These are phyloP conservation scores for Gobius niger DNA, from an alignment of 2,113 vertebrate genomes.

Conservation along the genomic window DNA sequence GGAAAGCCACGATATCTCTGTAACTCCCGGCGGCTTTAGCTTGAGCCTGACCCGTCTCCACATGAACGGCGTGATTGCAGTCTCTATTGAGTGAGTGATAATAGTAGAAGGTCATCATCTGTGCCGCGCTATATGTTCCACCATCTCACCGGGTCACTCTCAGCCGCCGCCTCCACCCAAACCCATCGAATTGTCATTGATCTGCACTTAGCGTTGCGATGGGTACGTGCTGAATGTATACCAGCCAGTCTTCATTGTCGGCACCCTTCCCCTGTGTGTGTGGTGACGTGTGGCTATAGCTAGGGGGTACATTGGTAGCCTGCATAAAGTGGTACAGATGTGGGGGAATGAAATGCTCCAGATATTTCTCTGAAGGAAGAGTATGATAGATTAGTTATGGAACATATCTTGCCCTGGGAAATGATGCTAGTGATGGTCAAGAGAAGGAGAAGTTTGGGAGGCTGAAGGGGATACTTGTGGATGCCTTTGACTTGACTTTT, in stretches of 20 bases:
- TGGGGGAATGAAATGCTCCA: not conserved
- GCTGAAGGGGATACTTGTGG: too few relatives aligned
- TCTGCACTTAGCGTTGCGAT: conserved; percentile 41
- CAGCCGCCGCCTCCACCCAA: not conserved
- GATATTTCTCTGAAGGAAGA: not conserved
- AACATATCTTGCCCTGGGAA: too few relatives aligned
- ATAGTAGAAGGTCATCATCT: conserved; percentile 51
- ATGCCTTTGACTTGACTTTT: too few relatives aligned
- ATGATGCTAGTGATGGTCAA: too few relatives aligned
- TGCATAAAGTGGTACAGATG: not conserved
- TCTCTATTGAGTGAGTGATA: conserved; percentile 35
- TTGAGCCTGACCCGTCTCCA: conserved; percentile 14
- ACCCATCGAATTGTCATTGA: conserved; percentile 58
- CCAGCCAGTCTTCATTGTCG: not conserved
- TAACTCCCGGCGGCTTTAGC: not conserved
- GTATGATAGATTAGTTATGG: too few relatives aligned
- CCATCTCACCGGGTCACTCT: conserved; percentile 27
- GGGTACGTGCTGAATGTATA: conserved; percentile 18
- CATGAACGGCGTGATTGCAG: conserved; percentile 23
- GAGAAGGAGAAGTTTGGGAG: too few relatives aligned
- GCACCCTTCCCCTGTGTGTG: not conserved
- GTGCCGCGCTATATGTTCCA: not conserved
- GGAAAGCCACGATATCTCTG: not conserved
- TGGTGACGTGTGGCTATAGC: not conserved
- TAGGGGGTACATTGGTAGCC: not conserved